Base-by-base conservation (phyloP, 2,797 vertebrate genomes). In the Poecile montanus region DNA sequence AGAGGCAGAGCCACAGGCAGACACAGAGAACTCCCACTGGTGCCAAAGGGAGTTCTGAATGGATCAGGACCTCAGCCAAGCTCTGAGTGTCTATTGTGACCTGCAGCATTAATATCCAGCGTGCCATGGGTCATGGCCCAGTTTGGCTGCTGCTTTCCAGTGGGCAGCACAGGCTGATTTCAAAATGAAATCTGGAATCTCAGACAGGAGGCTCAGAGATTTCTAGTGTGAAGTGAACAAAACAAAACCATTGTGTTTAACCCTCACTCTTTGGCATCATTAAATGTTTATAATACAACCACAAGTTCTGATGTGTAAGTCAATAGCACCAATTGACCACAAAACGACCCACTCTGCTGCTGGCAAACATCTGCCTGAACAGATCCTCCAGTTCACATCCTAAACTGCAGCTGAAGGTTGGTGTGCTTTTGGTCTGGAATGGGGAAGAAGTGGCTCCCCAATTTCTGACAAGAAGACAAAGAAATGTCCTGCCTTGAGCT, bases 1-100 rank as follows among this genome's bases (percentile, higher is more conserved):
- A 79, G 75, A 88, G 75, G 61, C 85, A 92, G 77, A 36, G 85
- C 57, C 87, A 76, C 63, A 60, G 90, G 94, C 96, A 97, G 92
- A 92, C 93, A 95, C 95, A 76, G 92, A 95, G 73, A 94, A 85
- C 96, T 95, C 90, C 83, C 82, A 91, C 93, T 11, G 58, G 63
- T 93, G 93, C 70, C 93, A 93, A 3, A 45, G 63, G 75, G 83
- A 95, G 92, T 86, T 85, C 9, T 85, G 94, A 92, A 96, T 63
- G 80, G 93, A 84, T 54, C 74, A 76, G 92, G 79, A 84, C 34
- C 79, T 67, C 81, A 40, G 67, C 85, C 81, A 92, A 88, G 72
- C 50, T 4, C 71, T 15, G 45, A 85, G 70, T 30, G n/a, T 42
- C 87, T 42, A 44, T 29, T 91, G 85, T 73, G 77, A 74, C 61